Evolutionary conservation across 2,113 vertebrate species (phyloP), one percentile per base, ranked within the genome.

Genomic region (Heterotilapia buettikoferi): DNA sequence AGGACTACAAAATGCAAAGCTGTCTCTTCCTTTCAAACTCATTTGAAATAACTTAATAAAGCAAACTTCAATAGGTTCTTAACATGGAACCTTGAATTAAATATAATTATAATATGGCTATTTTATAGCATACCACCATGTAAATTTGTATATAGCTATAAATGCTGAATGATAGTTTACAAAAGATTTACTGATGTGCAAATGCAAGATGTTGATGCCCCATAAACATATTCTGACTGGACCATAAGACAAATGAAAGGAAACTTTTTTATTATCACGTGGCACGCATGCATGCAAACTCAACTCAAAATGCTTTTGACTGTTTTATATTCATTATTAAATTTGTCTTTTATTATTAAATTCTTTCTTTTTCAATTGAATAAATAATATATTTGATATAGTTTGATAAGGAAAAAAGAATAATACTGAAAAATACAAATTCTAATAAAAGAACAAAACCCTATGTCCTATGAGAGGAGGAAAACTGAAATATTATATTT

Each of bases 321-420:
- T 24, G n/a, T 71, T 71, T 45, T 73, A 6, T 45, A 73, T 45
- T 73, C 36, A 71, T 71, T 21, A 18, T 45, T 45, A 26, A 29
- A 76, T 76, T 66, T 13, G 6, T 66, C 10, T 66, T 38, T 66
- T 66, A 66, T 38, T 38, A 38, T 21, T 66, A 66, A 66, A 38
- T 66, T 66, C 6, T 66, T 66, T 38, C 61, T n/a, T 66, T 66
- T 66, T 38, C 31, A 66, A 66, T 66, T 66, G 31, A 66, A 38
- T 66, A 38, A 66, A 21, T 66, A 66, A 66, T 38, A 13, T 38
- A 66, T 66, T 21, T 66, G 61, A 66, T 66, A 38, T 38, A 38
- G 13, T 45, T 73, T 45, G 40, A 73, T 45, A 29, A 73, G 21
- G 3, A 10, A 73, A 45, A 45, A 73, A 26, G 19, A 66, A 45